phyloP scores from a whole-genome alignment of 2,113 vertebrate genomes.

The Jaculus jaculus region DNA sequence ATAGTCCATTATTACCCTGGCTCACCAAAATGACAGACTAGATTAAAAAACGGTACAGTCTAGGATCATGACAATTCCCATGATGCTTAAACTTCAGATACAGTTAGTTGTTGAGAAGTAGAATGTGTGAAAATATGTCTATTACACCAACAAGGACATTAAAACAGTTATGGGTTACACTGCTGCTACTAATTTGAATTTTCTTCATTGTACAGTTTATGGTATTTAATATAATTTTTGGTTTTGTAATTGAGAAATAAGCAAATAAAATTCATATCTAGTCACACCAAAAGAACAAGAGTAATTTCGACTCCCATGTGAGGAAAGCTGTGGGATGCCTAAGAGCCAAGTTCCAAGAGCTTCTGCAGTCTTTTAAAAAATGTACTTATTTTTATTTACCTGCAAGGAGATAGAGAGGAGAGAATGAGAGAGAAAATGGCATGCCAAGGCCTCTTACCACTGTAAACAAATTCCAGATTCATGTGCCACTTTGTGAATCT shows the following conservation, averaged over 20 bases:
- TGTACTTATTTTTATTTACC: too few relatives aligned
- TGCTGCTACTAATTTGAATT: neutral
- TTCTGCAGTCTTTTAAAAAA: too few relatives aligned
- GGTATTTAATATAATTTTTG: slow-evolving; percentile 1
- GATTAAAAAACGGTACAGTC: neutral
- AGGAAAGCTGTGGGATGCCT: too few relatives aligned
- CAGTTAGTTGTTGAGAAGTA: slow-evolving; percentile 22
- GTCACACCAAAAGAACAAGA: too few relatives aligned
- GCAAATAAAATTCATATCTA: neutral
- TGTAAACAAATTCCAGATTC: too few relatives aligned
- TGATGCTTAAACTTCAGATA: slow-evolving; percentile 16
- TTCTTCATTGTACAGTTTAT: neutral
- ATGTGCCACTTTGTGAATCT: too few relatives aligned
- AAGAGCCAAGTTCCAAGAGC: too few relatives aligned
- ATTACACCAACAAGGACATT: neutral
- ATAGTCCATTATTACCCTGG: neutral
- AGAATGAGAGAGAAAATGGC: too few relatives aligned
- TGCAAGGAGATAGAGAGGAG: too few relatives aligned
- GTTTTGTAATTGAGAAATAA: neutral
- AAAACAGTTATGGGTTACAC: neutral
- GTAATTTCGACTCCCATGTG: too few relatives aligned
- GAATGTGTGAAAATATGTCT: neutral
- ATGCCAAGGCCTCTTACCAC: too few relatives aligned
- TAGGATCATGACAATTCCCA: slow-evolving; percentile 13
- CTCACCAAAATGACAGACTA: neutral